Conservation (phyloP, 1,140 invertebrate species). For the Zaprionus inermis region DNA sequence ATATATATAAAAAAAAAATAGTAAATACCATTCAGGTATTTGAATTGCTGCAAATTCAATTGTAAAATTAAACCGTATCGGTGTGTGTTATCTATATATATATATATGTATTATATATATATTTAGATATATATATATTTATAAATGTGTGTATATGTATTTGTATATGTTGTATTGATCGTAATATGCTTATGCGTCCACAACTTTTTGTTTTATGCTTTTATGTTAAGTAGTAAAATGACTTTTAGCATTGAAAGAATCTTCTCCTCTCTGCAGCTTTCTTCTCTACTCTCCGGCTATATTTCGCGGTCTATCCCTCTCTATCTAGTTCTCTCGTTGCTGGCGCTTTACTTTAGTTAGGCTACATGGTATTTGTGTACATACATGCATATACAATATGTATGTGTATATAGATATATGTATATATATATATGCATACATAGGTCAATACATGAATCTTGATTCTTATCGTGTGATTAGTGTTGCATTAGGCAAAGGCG, state of each 20-base stretch:
- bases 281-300: neutral
- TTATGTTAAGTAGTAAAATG: constrained; percentile 57
- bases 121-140: constrained; percentile 46
- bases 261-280: constrained; percentile 25
- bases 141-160: constrained; percentile 39
- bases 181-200: constrained; percentile 64
- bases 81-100: constrained; percentile 40
- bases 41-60: constrained; percentile 37
- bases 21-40: constrained; percentile 39
- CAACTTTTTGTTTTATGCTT: constrained; percentile 38
- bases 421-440: constrained; percentile 4
- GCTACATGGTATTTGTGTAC: constrained; percentile 58
- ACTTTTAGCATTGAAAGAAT: constrained; percentile 61
- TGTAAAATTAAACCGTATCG: constrained; percentile 55
- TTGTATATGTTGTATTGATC: constrained; percentile 61
- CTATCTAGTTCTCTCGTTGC: constrained; percentile 18
- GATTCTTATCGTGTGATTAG: constrained; percentile 31
- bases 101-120: constrained; percentile 42
- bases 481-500: constrained; percentile 79
- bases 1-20: constrained; percentile 25
- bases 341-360: constrained; percentile 46
- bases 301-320: no score
- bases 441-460: constrained; percentile 28
- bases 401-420: no score
- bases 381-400: constrained; percentile 12